phyloP scores from a whole-genome alignment of 1,140 invertebrate species.

The Zophobas atratus region DNA sequence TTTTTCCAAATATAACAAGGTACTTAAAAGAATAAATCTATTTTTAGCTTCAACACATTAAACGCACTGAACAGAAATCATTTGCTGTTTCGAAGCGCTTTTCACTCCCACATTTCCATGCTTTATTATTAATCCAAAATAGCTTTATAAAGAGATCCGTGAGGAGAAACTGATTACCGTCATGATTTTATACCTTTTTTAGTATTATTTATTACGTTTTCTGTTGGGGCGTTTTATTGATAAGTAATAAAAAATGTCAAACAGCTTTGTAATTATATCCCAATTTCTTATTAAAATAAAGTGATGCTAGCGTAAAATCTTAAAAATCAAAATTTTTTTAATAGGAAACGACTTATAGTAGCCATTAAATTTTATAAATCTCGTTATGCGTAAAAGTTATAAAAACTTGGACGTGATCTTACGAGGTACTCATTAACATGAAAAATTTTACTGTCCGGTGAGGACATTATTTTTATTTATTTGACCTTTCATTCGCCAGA shows the following conservation, averaged over 20 bases:
- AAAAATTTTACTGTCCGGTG: too few species aligned
- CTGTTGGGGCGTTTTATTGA: background rate
- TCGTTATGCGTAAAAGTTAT: too few species aligned
- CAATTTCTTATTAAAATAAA: too few species aligned
- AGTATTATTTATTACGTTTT: conserved; percentile 1
- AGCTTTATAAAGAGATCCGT: background rate
- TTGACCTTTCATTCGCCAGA: too few species aligned
- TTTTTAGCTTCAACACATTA: conserved; percentile 28
- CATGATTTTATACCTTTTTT: conserved; percentile 14
- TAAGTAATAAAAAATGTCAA: background rate
- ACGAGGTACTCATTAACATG: too few species aligned
- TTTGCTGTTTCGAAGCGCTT: conserved; percentile 3
- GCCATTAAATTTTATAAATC: too few species aligned
- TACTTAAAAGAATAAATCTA: background rate
- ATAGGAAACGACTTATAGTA: too few species aligned
- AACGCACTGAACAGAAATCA: background rate
- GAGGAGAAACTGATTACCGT: background rate
- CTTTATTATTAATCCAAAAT: conserved; percentile 7
- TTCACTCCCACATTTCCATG: conserved; percentile 4
- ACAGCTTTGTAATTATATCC: background rate
- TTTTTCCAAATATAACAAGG: too few species aligned
- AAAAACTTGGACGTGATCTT: too few species aligned
- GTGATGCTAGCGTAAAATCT: too few species aligned
- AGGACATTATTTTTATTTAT: too few species aligned
- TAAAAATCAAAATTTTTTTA: too few species aligned